Evolutionary conservation across 2,888 invertebrate species (phyloP), one percentile per base, ranked within the genome.

Genomic region (Andrena flavipes): DNA sequence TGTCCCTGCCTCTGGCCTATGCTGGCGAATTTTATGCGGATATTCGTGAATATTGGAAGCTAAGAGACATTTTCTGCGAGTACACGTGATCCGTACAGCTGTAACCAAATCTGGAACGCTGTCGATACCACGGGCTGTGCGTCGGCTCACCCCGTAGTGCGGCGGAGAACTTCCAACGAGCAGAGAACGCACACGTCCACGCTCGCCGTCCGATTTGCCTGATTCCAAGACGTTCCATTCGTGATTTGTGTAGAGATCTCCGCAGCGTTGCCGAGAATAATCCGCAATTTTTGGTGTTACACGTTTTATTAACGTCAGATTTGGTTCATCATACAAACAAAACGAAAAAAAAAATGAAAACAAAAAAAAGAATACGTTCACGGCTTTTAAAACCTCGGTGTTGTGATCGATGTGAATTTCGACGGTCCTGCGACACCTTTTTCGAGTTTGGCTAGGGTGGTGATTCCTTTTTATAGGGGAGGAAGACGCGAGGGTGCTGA

Each of bases 401-500:
- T 91, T 91, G 90, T 90, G 88, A 82, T 90, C 89, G 79, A 84
- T 91, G 91, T 91, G 87, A 81, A 81, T 88, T 84, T 84, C 85
- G 85, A 77, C 88, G 88, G 89, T 76, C 87, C 80, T 65, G 78
- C 72, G 63, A 73, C 76, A 83, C 84, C 76, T 84, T 89, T 87
- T 90, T 85, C 88, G 88, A 91, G 87, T 90, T 90, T 89, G 89
- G 88, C 89, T 91, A 91, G 91, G 89, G 89, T 91, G 88, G 87
- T 90, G 84, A 88, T 91, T 90, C 81, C 88, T 91, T 91, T 92
- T 93, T 96, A 93, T 96, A 97, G 98, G 98, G 97, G 98, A 98
- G 94, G 98, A 98, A 95, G 98, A 98, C 95, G 97, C 97, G 91
- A 96, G 98, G 92, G 98, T 98, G 86, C 95, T 98, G 91, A 98